phyloP scores from a whole-genome alignment of 2,888 invertebrate genomes.

The Nephrotoma flavescens region DNA sequence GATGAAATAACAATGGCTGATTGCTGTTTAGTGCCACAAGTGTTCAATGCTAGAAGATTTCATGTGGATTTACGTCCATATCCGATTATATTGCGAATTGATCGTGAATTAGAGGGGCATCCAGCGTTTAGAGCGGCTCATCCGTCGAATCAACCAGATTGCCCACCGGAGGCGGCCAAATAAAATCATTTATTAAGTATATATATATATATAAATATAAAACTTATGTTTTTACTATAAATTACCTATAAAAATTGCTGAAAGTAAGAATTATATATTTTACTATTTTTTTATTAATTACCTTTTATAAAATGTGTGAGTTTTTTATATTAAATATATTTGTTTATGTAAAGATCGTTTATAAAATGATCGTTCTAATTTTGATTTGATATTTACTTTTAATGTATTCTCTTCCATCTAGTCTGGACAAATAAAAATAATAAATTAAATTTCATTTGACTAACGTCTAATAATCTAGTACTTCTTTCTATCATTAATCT shows the following conservation, averaged over 20 bases:
- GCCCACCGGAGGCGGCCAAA: constrained; percentile 77
- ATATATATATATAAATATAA: neutral
- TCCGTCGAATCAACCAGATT: constrained; percentile 87
- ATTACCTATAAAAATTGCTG: neutral
- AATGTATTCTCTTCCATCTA: neutral
- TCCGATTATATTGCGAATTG: constrained; percentile 77
- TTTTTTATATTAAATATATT: neutral
- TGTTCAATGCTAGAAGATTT: constrained; percentile 88
- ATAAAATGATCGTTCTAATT: neutral
- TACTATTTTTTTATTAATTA: neutral
- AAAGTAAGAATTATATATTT: neutral
- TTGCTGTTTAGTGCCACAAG: constrained; percentile 88
- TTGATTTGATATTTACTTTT: neutral
- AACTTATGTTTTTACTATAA: neutral
- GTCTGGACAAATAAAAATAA: too few species aligned
- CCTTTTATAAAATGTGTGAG: neutral
- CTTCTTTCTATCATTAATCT: neutral
- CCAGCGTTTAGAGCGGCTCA: constrained; percentile 85
- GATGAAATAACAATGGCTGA: constrained; percentile 90
- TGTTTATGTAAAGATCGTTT: neutral
- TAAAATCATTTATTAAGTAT: constrained; percentile 30
- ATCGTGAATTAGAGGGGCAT: constrained; percentile 70
- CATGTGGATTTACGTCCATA: constrained; percentile 81
- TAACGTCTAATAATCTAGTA: too few species aligned
- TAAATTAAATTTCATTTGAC: too few species aligned